Evolutionary conservation across 2,888 invertebrate genomes (phyloP).

Genomic region (Pecten maximus): DNA sequence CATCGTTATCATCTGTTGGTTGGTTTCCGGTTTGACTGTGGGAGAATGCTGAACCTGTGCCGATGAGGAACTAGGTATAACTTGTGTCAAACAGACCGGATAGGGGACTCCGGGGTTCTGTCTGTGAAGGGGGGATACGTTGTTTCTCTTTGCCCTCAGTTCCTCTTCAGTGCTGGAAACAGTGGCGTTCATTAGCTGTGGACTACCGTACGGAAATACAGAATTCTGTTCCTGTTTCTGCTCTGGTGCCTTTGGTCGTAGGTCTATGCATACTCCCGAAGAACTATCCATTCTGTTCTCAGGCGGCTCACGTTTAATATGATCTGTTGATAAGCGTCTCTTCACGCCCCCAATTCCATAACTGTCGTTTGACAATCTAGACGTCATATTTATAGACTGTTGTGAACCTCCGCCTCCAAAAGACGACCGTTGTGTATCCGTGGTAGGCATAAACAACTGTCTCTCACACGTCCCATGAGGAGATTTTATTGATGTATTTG

Average conservation of each 20-base stretch:
- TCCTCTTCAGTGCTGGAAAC: constrained; percentile 51
- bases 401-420: neutral
- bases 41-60: neutral
- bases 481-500: neutral
- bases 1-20: neutral
- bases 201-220: neutral
- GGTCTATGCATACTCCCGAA: neutral
- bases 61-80: neutral
- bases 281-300: neutral
- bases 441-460: neutral
- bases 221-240: neutral
- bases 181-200: constrained; percentile 41
- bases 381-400: neutral
- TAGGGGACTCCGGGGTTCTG: neutral
- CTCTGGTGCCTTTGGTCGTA: neutral
- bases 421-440: neutral
- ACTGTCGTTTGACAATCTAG: neutral
- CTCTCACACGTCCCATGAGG: neutral
- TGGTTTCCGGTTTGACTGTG: neutral
- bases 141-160: neutral
- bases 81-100: neutral
- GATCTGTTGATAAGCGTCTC: neutral
- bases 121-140: neutral
- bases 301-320: neutral
- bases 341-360: neutral